Evolutionary conservation across 2,113 vertebrate genomes (phyloP).

Genomic region (Rhinoderma darwinii): DNA sequence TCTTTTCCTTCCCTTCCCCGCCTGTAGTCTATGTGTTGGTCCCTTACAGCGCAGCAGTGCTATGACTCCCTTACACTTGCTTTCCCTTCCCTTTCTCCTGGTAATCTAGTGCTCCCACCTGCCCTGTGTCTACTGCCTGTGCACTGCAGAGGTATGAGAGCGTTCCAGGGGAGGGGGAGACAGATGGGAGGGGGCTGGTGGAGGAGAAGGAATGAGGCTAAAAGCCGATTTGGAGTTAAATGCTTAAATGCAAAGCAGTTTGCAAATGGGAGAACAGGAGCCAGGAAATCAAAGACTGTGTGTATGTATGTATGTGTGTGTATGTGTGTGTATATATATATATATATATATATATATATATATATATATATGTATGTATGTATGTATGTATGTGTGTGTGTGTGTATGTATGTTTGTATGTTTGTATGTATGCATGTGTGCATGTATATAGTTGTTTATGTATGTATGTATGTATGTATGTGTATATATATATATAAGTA

Average conservation of each 20-base stretch:
- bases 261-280: conserved; percentile 56
- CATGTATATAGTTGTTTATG: too few relatives aligned
- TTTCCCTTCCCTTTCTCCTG: too few relatives aligned
- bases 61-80: background rate
- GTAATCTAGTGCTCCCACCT: conserved; percentile 28
- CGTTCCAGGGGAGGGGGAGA: conserved; percentile 16
- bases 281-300: conserved; percentile 31
- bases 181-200: background rate
- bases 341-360: background rate
- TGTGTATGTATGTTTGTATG: background rate
- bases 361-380: too few relatives aligned
- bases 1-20: background rate
- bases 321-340: background rate
- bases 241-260: conserved; percentile 60
- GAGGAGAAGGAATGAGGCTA: conserved; percentile 50
- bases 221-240: conserved; percentile 60
- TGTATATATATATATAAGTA: too few relatives aligned
- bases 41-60: background rate
- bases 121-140: conserved; percentile 5
- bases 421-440: too few relatives aligned
- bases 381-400: background rate
- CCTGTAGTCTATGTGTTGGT: background rate
- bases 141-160: conserved; percentile 43
- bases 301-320: background rate
- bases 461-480: too few relatives aligned